phyloP scores from a whole-genome alignment of 1,140 invertebrate species.

The Pseudoatta argentina region DNA sequence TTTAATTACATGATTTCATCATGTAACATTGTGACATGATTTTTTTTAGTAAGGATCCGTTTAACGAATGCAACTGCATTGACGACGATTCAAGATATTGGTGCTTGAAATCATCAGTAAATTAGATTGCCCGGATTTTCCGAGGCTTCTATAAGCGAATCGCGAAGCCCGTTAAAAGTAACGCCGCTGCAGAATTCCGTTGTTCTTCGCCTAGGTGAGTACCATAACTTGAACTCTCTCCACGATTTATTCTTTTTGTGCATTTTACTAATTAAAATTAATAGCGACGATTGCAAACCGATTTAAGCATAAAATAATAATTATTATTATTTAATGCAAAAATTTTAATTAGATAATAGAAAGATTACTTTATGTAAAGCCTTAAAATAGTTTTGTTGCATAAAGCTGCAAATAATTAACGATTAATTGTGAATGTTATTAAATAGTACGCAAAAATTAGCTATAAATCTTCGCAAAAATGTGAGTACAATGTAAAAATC shows the following conservation, averaged over 20 bases:
- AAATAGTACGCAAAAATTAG: neutral
- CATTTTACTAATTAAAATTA: neutral
- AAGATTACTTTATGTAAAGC: neutral
- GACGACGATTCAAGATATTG: conserved; percentile 67
- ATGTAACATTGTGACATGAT: too few relatives aligned
- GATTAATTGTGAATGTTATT: neutral
- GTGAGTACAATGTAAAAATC: neutral
- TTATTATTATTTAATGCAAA: neutral
- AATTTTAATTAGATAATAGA: neutral
- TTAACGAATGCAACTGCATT: conserved; percentile 11
- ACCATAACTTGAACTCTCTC: conserved; percentile 29
- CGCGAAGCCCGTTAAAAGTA: conserved; percentile 82
- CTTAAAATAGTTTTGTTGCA: neutral
- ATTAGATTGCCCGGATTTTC: conserved; percentile 83
- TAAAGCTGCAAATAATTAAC: neutral
- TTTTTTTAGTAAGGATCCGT: too few relatives aligned
- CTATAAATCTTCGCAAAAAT: neutral
- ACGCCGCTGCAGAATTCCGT: conserved; percentile 77
- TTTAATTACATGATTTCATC: too few relatives aligned
- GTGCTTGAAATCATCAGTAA: conserved; percentile 72
- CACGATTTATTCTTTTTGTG: neutral
- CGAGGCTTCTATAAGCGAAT: conserved; percentile 84
- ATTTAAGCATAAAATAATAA: neutral
- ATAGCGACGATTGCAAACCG: conserved; percentile 10
- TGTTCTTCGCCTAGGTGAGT: conserved; percentile 74